Evolutionary conservation across 37 sponge, comb jelly and placozoan species (phyloP), one percentile per base, ranked within the genome.

Genomic region (Hormiphora californensis): DNA sequence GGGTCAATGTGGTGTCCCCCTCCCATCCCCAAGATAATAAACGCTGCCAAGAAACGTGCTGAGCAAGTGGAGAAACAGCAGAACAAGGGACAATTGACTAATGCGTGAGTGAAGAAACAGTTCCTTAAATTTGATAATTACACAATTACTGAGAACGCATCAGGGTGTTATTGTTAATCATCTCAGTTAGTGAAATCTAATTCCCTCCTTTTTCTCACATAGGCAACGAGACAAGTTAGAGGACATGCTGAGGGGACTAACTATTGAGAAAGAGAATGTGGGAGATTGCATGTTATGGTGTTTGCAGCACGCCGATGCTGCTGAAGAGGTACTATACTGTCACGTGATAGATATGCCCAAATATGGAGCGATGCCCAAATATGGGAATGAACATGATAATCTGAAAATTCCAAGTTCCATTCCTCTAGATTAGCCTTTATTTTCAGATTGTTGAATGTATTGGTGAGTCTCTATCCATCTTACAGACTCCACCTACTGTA

Each of bases 1-100:
- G 99, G 99, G 35, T 98, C 99, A 9, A 39, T 94, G 49, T 98
- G 99, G 99, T 92, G 90, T 31, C 99, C 99, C 27, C 99, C 99
- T 23, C 95, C 94, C 15, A 59, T 92, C 36, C 91, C 91, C 87
- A 91, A 90, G 62, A 85, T 93, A 0, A 86, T 85, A 12, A 51
- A 85, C 32, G 41, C 92, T 36, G 91, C 89, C 12, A 41, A 91
- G 32, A 54, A 90, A 32, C 92, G 89, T 12, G 89, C 90, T 4
- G 40, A 91, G 9, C 86, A 69, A 31, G 94, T 90, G 43, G 69
- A 53, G 51, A 87, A 88, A 9, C 89, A 91, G 0, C 89, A 91
- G 55, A 93, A 91, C 89, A 86, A 63, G 54, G 98, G 98, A 78
- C 91, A 92, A 35, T 90, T 97, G 22, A 85, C 91, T 0, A 54